Base-by-base conservation (phyloP, 2,113 vertebrate species). In the Myotis yumanensis region DNA sequence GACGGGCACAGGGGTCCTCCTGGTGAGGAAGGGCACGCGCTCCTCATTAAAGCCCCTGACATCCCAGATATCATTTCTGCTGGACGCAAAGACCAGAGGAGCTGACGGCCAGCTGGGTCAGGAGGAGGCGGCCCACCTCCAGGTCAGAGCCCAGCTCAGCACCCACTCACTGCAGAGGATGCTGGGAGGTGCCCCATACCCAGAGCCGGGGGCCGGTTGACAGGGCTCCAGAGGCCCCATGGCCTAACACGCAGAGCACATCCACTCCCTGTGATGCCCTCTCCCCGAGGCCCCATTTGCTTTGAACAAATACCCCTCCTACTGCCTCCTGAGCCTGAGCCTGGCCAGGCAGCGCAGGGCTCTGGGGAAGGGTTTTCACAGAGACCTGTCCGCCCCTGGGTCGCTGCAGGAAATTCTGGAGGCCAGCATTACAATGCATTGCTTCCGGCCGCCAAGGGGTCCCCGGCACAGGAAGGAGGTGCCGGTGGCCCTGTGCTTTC, bases 331-430 rank as follows among this genome's bases (percentile, higher is more conserved):
- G 54, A n/a, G 46, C 66, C 86, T 64, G 88, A n/a, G 32, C 54
- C 62, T 35, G 66, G 72, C 76, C 11, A 14, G 4, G 66, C 71
- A 10, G 85, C 62, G 1, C 1, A 0, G 37, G 51, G 43, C 30
- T 79, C 68, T 83, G 35, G 68, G 73, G 81, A 43, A 86, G 28
- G 23, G 15, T 64, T 85, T 93, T 48, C 77, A 96, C 12, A 4
- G 0, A 51, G 96, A 71, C 81, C 7, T 15, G 94, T 97, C 97
- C 94, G 66, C 96, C 96, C 86, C 25, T 0, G 90, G 79, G 71
- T 95, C 8, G 48, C 93, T 0, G 69, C 93, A 97, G 97, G 97
- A 98, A 98, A 96, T 97, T 97, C 97, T 94, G 97, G 93, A 97
- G 97, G 95, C 97, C 91, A 51, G 0, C 46, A 66, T 91, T 77